Evolutionary conservation across 2,888 invertebrate species (phyloP), one percentile per base, ranked within the genome.

Genomic region (Melanargia galathea): DNA sequence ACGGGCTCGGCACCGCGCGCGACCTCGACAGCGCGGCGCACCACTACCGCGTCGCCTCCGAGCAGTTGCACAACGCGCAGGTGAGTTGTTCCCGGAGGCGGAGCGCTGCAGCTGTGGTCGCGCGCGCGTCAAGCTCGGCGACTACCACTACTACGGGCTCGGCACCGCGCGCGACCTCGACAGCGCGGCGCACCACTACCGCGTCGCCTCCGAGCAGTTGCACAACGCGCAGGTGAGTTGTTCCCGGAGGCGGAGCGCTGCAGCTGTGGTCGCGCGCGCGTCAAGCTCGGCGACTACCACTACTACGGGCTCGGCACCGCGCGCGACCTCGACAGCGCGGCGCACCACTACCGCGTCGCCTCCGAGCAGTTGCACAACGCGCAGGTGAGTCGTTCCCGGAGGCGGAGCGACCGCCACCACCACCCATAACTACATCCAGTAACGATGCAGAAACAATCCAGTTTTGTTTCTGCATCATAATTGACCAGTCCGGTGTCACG

Each of bases 261-360:
- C 30, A 97, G 77, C 96, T 97, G 83, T 99, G 99, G 98, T 94
- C 96, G 62, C 93, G 99, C 64, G 97, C 94, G 98, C 73, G 97
- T 99, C 13, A 98, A 99, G 92, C 93, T 99, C 13, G 99, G 99
- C 0, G 99, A 99, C 88, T 99, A 99, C 86, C 97, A 99, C 84
- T 99, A 99, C 87, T 99, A 99, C 85, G 99, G 99, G 1, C 93
- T 95, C 72, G 99, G 99, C n/a, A 98, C 99, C 0, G 89, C 93
- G 5, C 93, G 95, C 0, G 99, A 99, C 87, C 97, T 97, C 73
- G 97, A 98, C 86, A 94, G 95, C 2, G 97, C 98, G 0, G 99
- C 98, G 0, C 95, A 96, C 49, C 96, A 98, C 75, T 99, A 99
- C 85, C 87, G 97, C 69, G 93, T 96, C 73, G 98, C 98, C 0